Percentiles rank a stretch among this genome's conserved stretches.
These are phyloP conservation scores for Agelaius tricolor DNA, from an alignment of 2,113 vertebrate genomes.

Conservation along the genomic window DNA sequence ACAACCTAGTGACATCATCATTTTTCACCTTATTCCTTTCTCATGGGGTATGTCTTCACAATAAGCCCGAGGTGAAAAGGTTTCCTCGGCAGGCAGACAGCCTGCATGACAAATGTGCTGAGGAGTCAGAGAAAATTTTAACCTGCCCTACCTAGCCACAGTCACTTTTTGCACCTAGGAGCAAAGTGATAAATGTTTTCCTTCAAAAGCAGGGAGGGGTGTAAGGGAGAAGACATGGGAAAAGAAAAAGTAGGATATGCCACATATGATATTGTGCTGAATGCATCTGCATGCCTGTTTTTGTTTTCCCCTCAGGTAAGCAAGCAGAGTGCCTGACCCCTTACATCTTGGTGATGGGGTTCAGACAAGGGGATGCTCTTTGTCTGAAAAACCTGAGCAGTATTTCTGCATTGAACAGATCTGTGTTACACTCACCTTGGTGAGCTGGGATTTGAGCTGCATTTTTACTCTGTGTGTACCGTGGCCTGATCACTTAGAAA, in stretches of 20 bases:
- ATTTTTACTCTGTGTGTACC: neutral
- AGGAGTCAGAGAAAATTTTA: conserved; percentile 74
- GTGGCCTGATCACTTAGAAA: neutral
- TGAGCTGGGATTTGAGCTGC: neutral
- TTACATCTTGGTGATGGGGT: neutral
- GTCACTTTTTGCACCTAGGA: conserved; percentile 55
- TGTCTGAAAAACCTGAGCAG: neutral
- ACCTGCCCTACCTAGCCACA: conserved; percentile 60
- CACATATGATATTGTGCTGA: neutral
- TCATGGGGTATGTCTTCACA: conserved; percentile 70
- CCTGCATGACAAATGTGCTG: conserved; percentile 71
- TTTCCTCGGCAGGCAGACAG: conserved; percentile 62
- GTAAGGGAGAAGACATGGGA: neutral
- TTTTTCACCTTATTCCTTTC: conserved; percentile 79
- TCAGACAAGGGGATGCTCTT: neutral
- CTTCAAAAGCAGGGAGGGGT: neutral
- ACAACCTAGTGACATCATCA: conserved; percentile 85
- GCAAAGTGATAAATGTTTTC: conserved; percentile 58
- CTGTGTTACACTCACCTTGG: neutral
- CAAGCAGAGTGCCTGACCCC: neutral
- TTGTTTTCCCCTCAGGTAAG: neutral
- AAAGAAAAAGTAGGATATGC: neutral
- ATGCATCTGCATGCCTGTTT: neutral
- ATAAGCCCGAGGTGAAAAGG: conserved; percentile 77
- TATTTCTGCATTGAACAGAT: neutral